Percentiles rank a stretch among this genome's conserved stretches.
Conservation (phyloP, 1,140 invertebrate genomes). For the Drosophila bifasciata region DNA sequence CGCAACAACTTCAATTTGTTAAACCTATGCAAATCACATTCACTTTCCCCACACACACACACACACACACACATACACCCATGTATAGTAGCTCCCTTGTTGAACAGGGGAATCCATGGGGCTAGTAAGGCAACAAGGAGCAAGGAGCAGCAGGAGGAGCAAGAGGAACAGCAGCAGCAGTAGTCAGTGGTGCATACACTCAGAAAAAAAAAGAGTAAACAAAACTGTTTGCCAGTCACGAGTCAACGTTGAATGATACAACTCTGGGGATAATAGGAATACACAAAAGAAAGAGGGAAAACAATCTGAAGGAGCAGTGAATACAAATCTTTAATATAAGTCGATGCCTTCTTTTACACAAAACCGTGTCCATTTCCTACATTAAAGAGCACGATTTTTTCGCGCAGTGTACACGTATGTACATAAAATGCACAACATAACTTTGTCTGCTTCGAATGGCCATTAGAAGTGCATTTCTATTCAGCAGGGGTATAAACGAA, state of each 20-base stretch:
- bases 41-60: conserved; percentile 45
- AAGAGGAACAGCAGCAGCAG: conserved; percentile 1
- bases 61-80: conserved; percentile 9
- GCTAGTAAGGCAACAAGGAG: conserved; percentile 12
- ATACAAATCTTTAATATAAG: no score
- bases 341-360: no score
- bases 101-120: conserved; percentile 17
- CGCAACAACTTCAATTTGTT: conserved; percentile 57
- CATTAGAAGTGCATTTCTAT: conserved; percentile 70
- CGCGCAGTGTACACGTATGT: neutral
- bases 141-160: neutral
- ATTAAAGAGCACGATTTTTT: no score
- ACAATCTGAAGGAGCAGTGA: no score
- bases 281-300: no score
- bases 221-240: no score
- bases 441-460: conserved; percentile 71
- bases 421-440: conserved; percentile 61
- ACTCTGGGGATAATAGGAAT: no score
- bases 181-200: conserved; percentile 3
- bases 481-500: conserved; percentile 5
- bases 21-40: conserved; percentile 59
- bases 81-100: conserved; percentile 17
- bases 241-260: no score
- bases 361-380: no score
- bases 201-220: neutral